These are phyloP conservation scores for Microplitis mediator DNA, from an alignment of 1,140 invertebrate species.

Conservation along the genomic window DNA sequence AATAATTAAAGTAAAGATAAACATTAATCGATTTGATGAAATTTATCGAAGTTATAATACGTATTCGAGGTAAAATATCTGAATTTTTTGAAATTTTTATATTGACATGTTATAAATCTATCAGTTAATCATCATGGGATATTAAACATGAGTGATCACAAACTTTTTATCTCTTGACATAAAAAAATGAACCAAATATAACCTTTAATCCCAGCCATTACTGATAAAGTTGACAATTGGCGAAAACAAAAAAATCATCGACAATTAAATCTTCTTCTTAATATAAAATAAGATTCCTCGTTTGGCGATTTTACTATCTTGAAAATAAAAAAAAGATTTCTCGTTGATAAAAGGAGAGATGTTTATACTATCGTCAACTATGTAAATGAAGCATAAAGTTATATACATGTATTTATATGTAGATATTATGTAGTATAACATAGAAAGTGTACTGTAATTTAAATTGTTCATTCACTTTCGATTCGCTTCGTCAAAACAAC, in stretches of 20 bases:
- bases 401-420: too few relatives aligned
- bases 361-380: too few relatives aligned
- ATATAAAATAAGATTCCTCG: background rate
- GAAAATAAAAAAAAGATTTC: too few relatives aligned
- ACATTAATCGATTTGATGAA: background rate
- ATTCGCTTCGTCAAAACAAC: too few relatives aligned
- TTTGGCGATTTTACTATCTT: too few relatives aligned
- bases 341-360: too few relatives aligned
- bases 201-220: constrained; percentile 61
- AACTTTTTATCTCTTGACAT: constrained; percentile 2
- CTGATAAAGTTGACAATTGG: constrained; percentile 41
- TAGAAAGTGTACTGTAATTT: too few relatives aligned
- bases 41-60: background rate
- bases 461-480: too few relatives aligned
- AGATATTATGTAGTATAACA: too few relatives aligned
- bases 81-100: background rate
- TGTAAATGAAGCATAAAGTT: too few relatives aligned
- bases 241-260: constrained; percentile 23
- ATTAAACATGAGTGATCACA: too few relatives aligned
- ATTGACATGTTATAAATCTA: background rate
- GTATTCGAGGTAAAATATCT: too few relatives aligned
- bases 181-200: constrained; percentile 33
- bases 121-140: background rate
- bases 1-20: background rate
- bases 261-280: background rate